These are phyloP conservation scores for Hypanus sabinus DNA, from an alignment of 2,113 vertebrate species.

Conservation along the genomic window DNA sequence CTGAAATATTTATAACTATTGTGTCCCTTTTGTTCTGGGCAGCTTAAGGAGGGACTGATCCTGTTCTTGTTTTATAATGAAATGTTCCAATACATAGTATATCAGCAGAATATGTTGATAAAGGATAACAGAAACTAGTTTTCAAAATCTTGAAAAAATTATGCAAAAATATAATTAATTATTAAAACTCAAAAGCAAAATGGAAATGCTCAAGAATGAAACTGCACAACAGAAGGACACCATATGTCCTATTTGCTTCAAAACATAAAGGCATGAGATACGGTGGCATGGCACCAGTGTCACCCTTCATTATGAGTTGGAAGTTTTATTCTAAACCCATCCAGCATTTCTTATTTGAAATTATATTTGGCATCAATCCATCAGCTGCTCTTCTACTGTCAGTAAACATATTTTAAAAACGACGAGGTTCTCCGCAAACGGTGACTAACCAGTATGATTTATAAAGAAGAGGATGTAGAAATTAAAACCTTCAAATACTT, in stretches of 20 bases:
- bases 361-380: conserved; percentile 13
- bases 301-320: not conserved
- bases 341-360: not conserved
- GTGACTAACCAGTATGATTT: not conserved
- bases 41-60: not conserved
- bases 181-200: conserved; percentile 29
- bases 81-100: not conserved
- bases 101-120: not conserved
- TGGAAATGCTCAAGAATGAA: conserved; percentile 26
- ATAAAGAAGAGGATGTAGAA: not conserved
- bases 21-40: conserved; percentile 15
- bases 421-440: not conserved
- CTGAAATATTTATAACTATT: conserved; percentile 33
- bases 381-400: not conserved
- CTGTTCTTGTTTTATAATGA: not conserved
- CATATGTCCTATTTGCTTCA: conserved; percentile 29
- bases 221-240: not conserved
- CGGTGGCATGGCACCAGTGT: conserved; percentile 14
- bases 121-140: not conserved
- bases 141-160: conserved; percentile 2
- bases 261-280: conserved; percentile 35
- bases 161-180: conserved; percentile 36
- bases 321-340: not conserved
- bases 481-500: not conserved
- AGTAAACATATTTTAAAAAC: not conserved